Evolutionary conservation across 2,888 invertebrate species (phyloP).

Genomic region (Tiliacea citrago): DNA sequence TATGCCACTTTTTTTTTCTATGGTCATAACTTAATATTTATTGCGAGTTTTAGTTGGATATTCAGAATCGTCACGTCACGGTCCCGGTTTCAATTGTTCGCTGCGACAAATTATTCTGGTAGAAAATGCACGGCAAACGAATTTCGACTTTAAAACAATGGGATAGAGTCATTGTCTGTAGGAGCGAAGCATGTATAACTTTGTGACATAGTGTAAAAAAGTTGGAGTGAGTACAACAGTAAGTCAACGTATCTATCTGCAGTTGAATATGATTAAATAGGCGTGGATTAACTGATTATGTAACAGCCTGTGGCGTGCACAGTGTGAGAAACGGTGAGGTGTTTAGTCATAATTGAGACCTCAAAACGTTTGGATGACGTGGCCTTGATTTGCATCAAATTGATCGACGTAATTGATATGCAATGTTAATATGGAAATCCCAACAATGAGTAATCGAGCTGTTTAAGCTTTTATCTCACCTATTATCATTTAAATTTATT

Average conservation of each 20-base stretch:
- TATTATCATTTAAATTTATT: constrained; percentile 40
- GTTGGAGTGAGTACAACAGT: constrained; percentile 40
- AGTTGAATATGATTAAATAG: constrained; percentile 70
- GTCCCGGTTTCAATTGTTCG: constrained; percentile 79
- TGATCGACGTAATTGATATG: constrained; percentile 43
- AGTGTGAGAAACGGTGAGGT: constrained; percentile 49
- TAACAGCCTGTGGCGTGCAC: constrained; percentile 61
- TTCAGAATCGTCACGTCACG: constrained; percentile 87
- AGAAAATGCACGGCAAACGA: constrained; percentile 49
- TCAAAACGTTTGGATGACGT: constrained; percentile 43
- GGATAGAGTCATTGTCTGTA: constrained; percentile 8
- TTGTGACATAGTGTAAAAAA: constrained; percentile 50
- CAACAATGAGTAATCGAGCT: constrained; percentile 42
- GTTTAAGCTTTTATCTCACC: constrained; percentile 20
- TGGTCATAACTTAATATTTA: constrained; percentile 89
- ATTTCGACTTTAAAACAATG: constrained; percentile 60
- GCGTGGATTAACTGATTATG: constrained; percentile 70
- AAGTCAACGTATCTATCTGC: constrained; percentile 57
- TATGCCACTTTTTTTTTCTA: constrained; percentile 85
- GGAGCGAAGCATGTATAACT: constrained; percentile 8
- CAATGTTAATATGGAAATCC: constrained; percentile 32
- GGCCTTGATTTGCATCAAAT: constrained; percentile 52
- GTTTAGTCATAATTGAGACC: constrained; percentile 56
- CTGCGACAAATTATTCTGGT: constrained; percentile 70
- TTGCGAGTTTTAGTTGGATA: constrained; percentile 88